phyloP scores from a whole-genome alignment of 2,797 vertebrate species.

The Falco cherrug region DNA sequence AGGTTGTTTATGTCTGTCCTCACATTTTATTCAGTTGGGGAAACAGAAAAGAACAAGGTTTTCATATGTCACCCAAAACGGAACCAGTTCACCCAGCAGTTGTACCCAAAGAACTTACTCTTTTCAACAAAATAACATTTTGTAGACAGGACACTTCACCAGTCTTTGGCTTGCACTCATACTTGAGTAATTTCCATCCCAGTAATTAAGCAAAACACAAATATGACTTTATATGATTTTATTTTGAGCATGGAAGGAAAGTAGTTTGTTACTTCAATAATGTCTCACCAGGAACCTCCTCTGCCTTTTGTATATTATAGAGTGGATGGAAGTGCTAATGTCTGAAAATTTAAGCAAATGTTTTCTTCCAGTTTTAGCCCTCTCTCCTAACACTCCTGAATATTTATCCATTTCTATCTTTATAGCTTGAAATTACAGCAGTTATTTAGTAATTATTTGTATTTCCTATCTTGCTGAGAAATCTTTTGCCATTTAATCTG shows the following conservation, averaged over 20 bases:
- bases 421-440: not conserved
- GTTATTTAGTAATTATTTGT: not conserved
- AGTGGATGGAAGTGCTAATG: not conserved
- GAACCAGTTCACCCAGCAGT: not conserved
- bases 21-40: not conserved
- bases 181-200: not conserved
- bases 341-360: not conserved
- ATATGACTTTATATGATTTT: not conserved
- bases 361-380: slow-evolving; percentile 13
- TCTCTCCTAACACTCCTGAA: not conserved
- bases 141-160: not conserved
- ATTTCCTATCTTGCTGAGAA: not conserved
- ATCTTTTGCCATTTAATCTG: not conserved
- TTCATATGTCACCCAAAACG: not conserved
- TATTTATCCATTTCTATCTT: slow-evolving; percentile 1
- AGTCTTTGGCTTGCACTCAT: not conserved
- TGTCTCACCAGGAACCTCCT: not conserved
- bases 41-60: slow-evolving; percentile 6
- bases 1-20: not conserved
- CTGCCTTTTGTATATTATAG: not conserved
- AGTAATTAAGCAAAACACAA: not conserved
- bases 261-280: not conserved
- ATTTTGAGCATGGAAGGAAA: not conserved
- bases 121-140: not conserved
- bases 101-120: not conserved